Base-by-base conservation (phyloP, 2,888 invertebrate genomes). In the Helleia helle region DNA sequence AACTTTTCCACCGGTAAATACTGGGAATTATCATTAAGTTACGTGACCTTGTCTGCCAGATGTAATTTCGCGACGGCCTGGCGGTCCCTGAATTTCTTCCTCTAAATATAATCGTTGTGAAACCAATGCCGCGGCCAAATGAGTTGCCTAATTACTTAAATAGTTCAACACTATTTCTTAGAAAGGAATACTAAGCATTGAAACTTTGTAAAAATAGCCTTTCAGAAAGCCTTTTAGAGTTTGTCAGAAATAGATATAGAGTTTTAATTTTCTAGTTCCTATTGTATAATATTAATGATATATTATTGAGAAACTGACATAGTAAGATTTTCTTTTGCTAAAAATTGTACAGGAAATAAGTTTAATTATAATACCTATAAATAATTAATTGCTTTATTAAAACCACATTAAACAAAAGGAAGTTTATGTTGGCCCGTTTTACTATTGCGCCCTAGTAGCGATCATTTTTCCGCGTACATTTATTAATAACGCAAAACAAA, bases 61-160 rank as follows among this genome's bases (percentile, higher is more conserved):
- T 22, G 18, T 22, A 34, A 22, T 9, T 58, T 54, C 51, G 49
- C 54, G 43, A 41, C 44, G 18, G 48, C 42, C 38, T 44, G 46
- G 38, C 51, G 54, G 55, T 57, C 52, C 46, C 54, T 47, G 51
- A 51, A 49, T 47, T 46, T 55, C 50, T 42, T 43, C 25, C 39
- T 44, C 56, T 59, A 54, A 53, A 63, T 61, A 63, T 63, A 65
- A 48, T 46, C 40, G n/a, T 55, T 55, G 56, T 55, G 55, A 57
- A 56, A 54, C 50, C 52, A 59, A 55, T 55, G 58, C 53, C 54
- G 59, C 56, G 53, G 68, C 67, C 66, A 65, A 68, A 61, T 55
- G 47, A 47, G 58, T 60, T 59, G 50, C 58, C 62, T 53, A 58
- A 65, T 65, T 62, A 59, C 58, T 55, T 52, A 49, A 34, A 34